Conservation (phyloP, 2,797 vertebrate genomes). For the Eulemur coronatus region DNA sequence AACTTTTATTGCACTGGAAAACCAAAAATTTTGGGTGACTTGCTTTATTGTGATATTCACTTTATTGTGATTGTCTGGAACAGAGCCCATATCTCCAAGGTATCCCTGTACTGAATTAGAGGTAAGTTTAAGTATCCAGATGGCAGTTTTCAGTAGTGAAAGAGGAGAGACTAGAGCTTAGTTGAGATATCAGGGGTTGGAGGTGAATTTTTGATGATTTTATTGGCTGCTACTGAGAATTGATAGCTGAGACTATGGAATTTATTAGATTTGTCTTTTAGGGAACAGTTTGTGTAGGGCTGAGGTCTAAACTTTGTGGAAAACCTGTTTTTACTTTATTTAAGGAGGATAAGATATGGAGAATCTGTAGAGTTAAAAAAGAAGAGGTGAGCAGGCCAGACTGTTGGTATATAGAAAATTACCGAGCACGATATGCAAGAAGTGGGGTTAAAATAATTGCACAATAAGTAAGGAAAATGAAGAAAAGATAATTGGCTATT, state of each 20-base stretch:
- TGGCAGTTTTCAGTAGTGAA: neutral
- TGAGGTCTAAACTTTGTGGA: neutral
- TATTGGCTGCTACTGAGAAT: neutral
- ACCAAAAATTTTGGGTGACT: neutral
- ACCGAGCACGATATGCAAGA: neutral
- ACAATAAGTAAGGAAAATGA: constrained; percentile 10
- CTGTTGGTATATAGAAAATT: neutral
- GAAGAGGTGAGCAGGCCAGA: neutral
- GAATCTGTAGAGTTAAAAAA: constrained; percentile 7
- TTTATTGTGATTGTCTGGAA: neutral
- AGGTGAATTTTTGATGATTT: neutral
- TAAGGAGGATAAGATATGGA: neutral
- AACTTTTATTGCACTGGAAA: neutral
- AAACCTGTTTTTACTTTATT: neutral
- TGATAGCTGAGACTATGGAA: neutral
- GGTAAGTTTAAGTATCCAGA: neutral
- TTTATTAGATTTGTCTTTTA: constrained; percentile 1
- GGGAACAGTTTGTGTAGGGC: neutral
- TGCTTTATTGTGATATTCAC: neutral
- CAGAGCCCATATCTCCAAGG: neutral
- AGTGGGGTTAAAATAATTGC: neutral
- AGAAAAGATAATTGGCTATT: neutral
- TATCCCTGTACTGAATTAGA: neutral
- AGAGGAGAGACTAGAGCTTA: neutral
- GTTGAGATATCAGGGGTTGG: neutral